Evolutionary conservation across 2,888 invertebrate genomes (phyloP), one percentile per base, ranked within the genome.

Genomic region (Chesias legatella): DNA sequence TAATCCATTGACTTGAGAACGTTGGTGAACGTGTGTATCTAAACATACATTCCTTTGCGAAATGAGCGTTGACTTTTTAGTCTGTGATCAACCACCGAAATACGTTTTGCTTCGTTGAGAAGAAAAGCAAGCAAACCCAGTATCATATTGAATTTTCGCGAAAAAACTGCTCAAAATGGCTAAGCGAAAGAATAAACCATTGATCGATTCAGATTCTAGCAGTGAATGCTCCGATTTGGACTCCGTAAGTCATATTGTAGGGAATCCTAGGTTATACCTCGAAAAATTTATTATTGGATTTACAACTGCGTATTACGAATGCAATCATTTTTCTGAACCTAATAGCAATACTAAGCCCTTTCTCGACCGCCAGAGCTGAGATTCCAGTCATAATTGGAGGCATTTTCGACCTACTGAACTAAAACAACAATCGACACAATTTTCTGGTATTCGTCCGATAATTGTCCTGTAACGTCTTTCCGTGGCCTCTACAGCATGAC

Each of bases 171-270:
- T 54, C 8, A 39, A 65, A 80, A 95, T 95, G 95, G 94, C 92
- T 60, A 95, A 95, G 88, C 90, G 95, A 57, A 95, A 95, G 79
- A 94, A 93, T 77, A 94, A 94, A 73, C 93, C 94, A 25, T 84
- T 95, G 50, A 93, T 95, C 59, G 95, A 95, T 73, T 94, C 95
- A 10, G 94, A 95, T 75, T 93, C 93, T 43, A 95, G 94, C 77
- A 94, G 94, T 76, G 93, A 92, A 60, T 94, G 92, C 55, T 94
- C 94, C 35, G 95, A 96, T 85, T 89, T 95, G 67, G 95, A 95
- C 79, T 94, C 94, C 63, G 95, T 95, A 90, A 93, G 93, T 89
- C 49, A 43, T 57, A 60, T 58, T 56, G 34, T 50, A 39, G 47
- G 43, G 51, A 66, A 62, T 61, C 59, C 49, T 56, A 66, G 66